Evolutionary conservation across 2,888 invertebrate genomes (phyloP).

Genomic region (Linnaemya tessellans): DNA sequence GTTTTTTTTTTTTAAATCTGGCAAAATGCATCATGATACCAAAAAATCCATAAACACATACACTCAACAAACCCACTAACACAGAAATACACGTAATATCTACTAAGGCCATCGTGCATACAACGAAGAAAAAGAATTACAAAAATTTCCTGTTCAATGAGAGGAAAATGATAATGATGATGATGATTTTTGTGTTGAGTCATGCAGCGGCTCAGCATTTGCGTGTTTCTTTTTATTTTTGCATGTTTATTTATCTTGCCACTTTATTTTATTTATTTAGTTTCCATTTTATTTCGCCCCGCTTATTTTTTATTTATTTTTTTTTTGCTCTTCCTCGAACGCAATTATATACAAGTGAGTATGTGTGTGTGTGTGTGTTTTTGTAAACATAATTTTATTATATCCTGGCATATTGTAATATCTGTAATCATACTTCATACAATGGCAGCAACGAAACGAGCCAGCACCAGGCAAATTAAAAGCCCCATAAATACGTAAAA

Average conservation of each 20-base stretch:
- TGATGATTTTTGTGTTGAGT: slow-evolving; percentile 75
- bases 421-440: slow-evolving; percentile 25
- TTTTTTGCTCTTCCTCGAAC: slow-evolving; percentile 38
- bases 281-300: too few species aligned
- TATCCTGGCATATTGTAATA: slow-evolving; percentile 55
- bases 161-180: slow-evolving; percentile 43
- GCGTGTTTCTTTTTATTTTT: slow-evolving; percentile 48
- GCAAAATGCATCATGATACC: background rate
- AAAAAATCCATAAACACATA: slow-evolving; percentile 6
- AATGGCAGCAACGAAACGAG: background rate
- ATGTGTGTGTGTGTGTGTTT: slow-evolving; percentile 5
- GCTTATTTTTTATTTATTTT: too few species aligned
- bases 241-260: slow-evolving; percentile 22
- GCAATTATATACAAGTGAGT: too few species aligned
- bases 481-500: slow-evolving; percentile 40
- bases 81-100: background rate
- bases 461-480: background rate
- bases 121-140: slow-evolving; percentile 10
- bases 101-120: background rate
- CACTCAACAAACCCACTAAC: background rate
- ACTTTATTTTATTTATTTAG: slow-evolving; percentile 1
- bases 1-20: slow-evolving; percentile 26
- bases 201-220: slow-evolving; percentile 75
- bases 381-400: slow-evolving; percentile 38
- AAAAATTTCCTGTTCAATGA: slow-evolving; percentile 75